Evolutionary conservation across 1,140 invertebrate genomes (phyloP).

Genomic region (Drosophila arawakana): DNA sequence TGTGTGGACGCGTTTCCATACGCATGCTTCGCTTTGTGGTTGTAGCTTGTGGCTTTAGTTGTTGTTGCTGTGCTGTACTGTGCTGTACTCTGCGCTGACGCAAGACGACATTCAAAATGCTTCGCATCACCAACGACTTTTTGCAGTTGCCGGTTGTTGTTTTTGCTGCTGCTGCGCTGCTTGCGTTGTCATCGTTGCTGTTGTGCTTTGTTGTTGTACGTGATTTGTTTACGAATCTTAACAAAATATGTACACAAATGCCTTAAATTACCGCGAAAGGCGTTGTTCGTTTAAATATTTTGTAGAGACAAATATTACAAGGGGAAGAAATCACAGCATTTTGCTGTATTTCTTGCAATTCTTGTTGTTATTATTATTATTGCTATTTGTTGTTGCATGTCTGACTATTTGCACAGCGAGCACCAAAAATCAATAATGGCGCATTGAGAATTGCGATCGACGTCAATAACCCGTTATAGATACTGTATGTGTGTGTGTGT

Average conservation of each 20-base stretch:
- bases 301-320: slow-evolving; percentile 40
- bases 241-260: slow-evolving; percentile 73
- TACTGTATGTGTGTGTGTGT: background rate
- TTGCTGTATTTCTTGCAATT: slow-evolving; percentile 12
- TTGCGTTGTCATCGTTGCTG: slow-evolving; percentile 5
- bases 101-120: slow-evolving; percentile 49
- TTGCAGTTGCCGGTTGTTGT: slow-evolving; percentile 18
- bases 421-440: slow-evolving; percentile 32
- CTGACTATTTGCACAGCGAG: slow-evolving; percentile 30
- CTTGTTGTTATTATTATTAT: slow-evolving; percentile 4
- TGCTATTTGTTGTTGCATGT: slow-evolving; percentile 41
- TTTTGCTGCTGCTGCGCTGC: slow-evolving; percentile 4
- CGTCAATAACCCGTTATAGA: slow-evolving; percentile 38
- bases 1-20: background rate
- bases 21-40: background rate
- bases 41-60: background rate
- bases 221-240: slow-evolving; percentile 81
- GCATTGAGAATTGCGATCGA: slow-evolving; percentile 24
- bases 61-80: background rate
- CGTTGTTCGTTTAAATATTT: slow-evolving; percentile 68
- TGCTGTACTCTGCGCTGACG: slow-evolving; percentile 12
- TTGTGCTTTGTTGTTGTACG: slow-evolving; percentile 64
- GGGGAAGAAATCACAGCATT: slow-evolving; percentile 48
- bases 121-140: slow-evolving; percentile 33
- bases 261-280: slow-evolving; percentile 74